phyloP scores from a whole-genome alignment of 2,888 invertebrate genomes.

The Melolontha melolontha region DNA sequence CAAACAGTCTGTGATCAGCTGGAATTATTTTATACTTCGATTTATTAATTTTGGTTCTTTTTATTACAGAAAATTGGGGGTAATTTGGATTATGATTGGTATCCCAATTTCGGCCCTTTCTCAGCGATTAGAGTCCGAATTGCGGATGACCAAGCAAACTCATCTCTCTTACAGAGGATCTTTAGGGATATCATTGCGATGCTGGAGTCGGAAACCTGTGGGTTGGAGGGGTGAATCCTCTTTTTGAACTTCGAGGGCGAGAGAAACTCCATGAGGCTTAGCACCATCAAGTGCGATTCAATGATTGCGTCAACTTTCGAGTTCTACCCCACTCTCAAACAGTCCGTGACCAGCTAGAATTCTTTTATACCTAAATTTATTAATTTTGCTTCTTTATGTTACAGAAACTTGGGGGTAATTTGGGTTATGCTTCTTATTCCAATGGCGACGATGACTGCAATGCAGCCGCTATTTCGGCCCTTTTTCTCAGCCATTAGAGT shows the following conservation, averaged over 20 bases:
- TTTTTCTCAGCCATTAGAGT: conserved; percentile 82
- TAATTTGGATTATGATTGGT: conserved; percentile 61
- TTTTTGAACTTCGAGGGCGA: conserved; percentile 85
- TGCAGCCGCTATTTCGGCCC: conserved; percentile 72
- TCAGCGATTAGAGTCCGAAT: conserved; percentile 80
- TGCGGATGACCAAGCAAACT: conserved; percentile 84
- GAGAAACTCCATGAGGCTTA: conserved; percentile 75
- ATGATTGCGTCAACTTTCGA: conserved; percentile 90
- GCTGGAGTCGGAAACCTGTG: conserved; percentile 92
- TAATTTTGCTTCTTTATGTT: conserved; percentile 64
- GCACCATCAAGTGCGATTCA: conserved; percentile 86
- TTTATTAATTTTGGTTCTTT: conserved; percentile 73
- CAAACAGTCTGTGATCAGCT: conserved; percentile 85
- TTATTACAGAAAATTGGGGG: conserved; percentile 68
- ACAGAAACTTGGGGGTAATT: conserved; percentile 84
- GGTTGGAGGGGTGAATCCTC: conserved; percentile 87
- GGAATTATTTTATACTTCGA: conserved; percentile 88
- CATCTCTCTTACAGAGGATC: conserved; percentile 81
- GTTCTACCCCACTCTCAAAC: conserved; percentile 86
- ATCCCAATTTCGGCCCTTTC: conserved; percentile 73
- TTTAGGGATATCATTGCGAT: conserved; percentile 83
- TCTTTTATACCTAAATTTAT: conserved; percentile 88
- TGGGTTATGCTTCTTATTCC: conserved; percentile 59
- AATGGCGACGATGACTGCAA: conserved; percentile 61
- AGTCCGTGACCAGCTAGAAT: conserved; percentile 87